Evolutionary conservation across 2,888 invertebrate species (phyloP).

Genomic region (Danaus chrysippus): DNA sequence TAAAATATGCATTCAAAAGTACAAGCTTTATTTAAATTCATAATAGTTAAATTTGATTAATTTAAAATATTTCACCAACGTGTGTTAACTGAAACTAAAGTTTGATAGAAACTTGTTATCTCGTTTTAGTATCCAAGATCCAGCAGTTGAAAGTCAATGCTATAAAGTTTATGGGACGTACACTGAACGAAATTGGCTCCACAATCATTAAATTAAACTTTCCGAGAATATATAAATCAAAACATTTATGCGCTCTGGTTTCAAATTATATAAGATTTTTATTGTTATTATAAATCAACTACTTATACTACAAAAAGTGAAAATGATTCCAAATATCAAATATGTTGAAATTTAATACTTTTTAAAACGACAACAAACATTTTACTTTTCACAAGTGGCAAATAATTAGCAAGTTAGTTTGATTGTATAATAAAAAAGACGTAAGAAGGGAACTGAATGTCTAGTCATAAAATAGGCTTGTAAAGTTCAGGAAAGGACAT

Average conservation of each 20-base stretch:
- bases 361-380: neutral
- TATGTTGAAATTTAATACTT: too few species aligned
- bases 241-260: neutral
- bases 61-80: too few species aligned
- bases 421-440: constrained; percentile 10
- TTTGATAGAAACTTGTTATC: constrained; percentile 3
- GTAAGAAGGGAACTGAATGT: constrained; percentile 15
- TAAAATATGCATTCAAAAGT: too few species aligned
- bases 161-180: constrained; percentile 4
- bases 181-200: neutral
- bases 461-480: constrained; percentile 27
- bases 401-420: neutral
- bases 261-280: neutral
- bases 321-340: too few species aligned
- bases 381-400: neutral
- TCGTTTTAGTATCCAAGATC: constrained; percentile 5
- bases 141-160: constrained; percentile 2
- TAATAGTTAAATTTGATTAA: too few species aligned
- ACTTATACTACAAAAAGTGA: too few species aligned
- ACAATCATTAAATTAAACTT: constrained; percentile 6
- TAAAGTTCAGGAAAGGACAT: constrained; percentile 29
- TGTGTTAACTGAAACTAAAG: neutral
- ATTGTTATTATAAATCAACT: neutral
- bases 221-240: neutral
- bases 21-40: too few species aligned